These are phyloP conservation scores for Aporophyla nigra DNA, from an alignment of 2,888 invertebrate genomes.

Conservation along the genomic window DNA sequence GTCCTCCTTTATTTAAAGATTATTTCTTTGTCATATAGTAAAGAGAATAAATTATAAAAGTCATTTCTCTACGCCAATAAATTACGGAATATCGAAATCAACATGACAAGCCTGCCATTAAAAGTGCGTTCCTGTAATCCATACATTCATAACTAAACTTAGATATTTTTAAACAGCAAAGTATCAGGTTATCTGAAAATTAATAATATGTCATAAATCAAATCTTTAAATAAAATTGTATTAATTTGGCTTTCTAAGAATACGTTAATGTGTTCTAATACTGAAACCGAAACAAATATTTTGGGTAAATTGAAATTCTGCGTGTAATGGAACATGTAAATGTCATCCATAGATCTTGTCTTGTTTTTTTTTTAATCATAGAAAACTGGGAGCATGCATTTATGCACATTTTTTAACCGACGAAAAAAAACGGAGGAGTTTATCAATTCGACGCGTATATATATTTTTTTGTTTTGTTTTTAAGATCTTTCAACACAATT, in stretches of 20 bases:
- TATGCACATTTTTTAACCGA: background rate
- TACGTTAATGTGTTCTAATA: background rate
- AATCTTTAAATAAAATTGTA: background rate
- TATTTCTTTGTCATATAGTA: constrained; percentile 49
- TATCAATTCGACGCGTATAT: too few relatives aligned
- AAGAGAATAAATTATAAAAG: constrained; percentile 60
- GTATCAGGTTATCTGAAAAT: background rate
- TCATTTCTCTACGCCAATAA: constrained; percentile 69
- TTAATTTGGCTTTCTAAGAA: too few relatives aligned
- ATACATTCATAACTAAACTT: background rate
- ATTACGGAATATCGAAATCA: constrained; percentile 78
- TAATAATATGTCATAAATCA: background rate
- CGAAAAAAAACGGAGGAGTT: too few relatives aligned
- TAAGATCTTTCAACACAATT: too few relatives aligned
- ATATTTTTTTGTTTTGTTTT: too few relatives aligned
- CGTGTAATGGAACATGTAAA: constrained; percentile 33
- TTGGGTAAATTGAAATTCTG: constrained; percentile 1
- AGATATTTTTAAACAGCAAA: background rate
- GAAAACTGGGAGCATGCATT: background rate
- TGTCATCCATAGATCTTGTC: constrained; percentile 34
- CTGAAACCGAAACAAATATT: background rate
- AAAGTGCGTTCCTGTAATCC: constrained; percentile 73
- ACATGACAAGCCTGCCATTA: constrained; percentile 87
- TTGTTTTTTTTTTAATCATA: background rate
- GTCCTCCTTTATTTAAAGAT: constrained; percentile 37